phyloP scores from a whole-genome alignment of 2,797 vertebrate genomes.

The Menidia menidia region DNA sequence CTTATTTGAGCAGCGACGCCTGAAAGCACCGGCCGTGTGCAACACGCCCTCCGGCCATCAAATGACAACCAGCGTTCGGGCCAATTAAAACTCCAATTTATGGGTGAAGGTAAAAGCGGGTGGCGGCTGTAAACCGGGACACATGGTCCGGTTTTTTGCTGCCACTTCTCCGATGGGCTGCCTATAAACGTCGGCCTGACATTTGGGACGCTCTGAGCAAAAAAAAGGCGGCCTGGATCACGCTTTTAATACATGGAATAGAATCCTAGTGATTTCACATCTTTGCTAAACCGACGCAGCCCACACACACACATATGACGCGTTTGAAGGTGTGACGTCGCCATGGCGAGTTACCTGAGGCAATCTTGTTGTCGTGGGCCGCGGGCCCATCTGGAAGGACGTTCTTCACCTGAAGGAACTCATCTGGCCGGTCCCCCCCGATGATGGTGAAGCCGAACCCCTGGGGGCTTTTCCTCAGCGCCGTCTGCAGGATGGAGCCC shows the following conservation, averaged over 20 bases:
- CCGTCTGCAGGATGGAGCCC: constrained; percentile 88
- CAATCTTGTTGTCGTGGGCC: constrained; percentile 94
- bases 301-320: background rate
- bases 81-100: constrained; percentile 40
- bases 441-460: constrained; percentile 99
- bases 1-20: too few relatives aligned
- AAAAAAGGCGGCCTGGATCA: too few relatives aligned
- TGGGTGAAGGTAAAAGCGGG: constrained; percentile 41
- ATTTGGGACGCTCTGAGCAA: too few relatives aligned
- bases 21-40: background rate
- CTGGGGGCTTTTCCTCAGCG: constrained; percentile 91
- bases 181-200: constrained; percentile 1
- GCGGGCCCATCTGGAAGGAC: constrained; percentile 94
- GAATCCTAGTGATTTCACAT: too few relatives aligned
- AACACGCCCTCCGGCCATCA: too few relatives aligned
- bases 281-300: background rate
- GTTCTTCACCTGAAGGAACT: constrained; percentile 98
- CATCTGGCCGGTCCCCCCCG: constrained; percentile 94
- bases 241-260: too few relatives aligned
- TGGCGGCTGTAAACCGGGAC: constrained; percentile 34
- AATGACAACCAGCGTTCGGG: background rate
- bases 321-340: constrained; percentile 5
- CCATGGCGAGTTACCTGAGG: constrained; percentile 83
- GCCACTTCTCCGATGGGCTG: constrained; percentile 13
- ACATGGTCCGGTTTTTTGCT: constrained; percentile 24